Percentiles rank a stretch among this genome's conserved stretches.
These are phyloP conservation scores for Ancistrus triradiatus DNA, from an alignment of 2,113 vertebrate species.

Conservation along the genomic window DNA sequence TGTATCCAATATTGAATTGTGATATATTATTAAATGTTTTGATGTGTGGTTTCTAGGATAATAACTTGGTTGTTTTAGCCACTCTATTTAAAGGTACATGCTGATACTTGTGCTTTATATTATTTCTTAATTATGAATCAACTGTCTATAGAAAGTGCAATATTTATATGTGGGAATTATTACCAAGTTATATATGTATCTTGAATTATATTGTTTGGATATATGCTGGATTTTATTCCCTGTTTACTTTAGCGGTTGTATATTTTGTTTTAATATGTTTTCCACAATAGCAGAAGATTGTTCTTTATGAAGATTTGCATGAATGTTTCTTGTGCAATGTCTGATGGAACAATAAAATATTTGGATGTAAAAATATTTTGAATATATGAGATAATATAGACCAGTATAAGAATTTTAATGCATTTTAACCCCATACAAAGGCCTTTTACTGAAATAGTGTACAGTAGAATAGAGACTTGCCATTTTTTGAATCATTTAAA, in stretches of 20 bases:
- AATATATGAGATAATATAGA: no score
- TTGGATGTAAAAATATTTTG: no score
- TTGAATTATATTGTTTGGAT: background rate
- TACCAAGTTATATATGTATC: conserved; percentile 12
- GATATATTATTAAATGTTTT: no score
- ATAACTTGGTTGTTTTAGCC: background rate
- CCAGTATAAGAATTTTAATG: no score
- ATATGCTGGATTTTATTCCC: background rate
- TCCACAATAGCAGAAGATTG: background rate
- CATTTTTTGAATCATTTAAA: no score
- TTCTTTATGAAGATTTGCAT: conserved; percentile 26
- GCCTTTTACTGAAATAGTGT: no score
- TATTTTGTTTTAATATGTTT: background rate
- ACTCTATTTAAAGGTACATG: background rate
- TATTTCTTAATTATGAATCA: background rate
- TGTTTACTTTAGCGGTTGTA: conserved; percentile 5
- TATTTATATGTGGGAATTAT: background rate
- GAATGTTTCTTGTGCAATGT: conserved; percentile 4
- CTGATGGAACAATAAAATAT: conserved; percentile 23
- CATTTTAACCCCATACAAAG: no score
- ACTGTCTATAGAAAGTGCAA: background rate
- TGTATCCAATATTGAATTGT: no score
- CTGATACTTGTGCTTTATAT: background rate
- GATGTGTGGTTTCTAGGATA: conserved; percentile 1
- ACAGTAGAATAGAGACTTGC: no score